Conservation (phyloP, 2,797 vertebrate species). For the Antrozous pallidus region DNA sequence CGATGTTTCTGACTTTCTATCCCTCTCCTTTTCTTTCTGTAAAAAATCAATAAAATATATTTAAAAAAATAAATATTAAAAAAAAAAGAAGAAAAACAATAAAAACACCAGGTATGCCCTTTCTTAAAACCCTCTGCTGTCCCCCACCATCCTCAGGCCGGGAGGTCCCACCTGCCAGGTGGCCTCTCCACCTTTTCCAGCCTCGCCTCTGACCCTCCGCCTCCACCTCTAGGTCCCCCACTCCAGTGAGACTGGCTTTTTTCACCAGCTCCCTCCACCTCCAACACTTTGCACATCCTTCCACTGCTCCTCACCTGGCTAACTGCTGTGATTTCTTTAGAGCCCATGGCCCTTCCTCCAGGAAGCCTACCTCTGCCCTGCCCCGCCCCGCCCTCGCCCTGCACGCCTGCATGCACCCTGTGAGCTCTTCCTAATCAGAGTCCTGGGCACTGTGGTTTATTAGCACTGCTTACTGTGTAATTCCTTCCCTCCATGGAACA, state of each 20-base stretch:
- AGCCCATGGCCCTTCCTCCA: not conserved
- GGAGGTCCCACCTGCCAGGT: too few species aligned
- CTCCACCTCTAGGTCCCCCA: not conserved
- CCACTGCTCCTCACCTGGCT: not conserved
- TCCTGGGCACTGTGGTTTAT: not conserved
- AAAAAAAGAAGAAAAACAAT: too few species aligned
- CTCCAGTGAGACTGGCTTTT: not conserved
- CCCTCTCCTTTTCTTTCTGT: too few species aligned
- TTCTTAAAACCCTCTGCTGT: not conserved
- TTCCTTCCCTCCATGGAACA: not conserved
- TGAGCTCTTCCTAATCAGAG: not conserved
- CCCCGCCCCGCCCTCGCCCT: not conserved
- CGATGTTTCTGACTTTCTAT: too few species aligned
- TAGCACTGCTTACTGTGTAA: not conserved
- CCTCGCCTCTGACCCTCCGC: not conserved
- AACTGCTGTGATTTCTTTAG: not conserved
- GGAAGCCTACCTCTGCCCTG: not conserved
- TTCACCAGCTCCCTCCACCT: not conserved
- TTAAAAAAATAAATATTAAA: too few species aligned
- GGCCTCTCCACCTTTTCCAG: not conserved
- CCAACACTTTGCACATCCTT: not conserved
- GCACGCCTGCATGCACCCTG: accelerated
- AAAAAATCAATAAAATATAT: too few species aligned
- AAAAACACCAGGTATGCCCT: not conserved
- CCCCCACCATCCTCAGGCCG: not conserved